phyloP scores from a whole-genome alignment of 2,888 invertebrate genomes.

The Phortica okadai region DNA sequence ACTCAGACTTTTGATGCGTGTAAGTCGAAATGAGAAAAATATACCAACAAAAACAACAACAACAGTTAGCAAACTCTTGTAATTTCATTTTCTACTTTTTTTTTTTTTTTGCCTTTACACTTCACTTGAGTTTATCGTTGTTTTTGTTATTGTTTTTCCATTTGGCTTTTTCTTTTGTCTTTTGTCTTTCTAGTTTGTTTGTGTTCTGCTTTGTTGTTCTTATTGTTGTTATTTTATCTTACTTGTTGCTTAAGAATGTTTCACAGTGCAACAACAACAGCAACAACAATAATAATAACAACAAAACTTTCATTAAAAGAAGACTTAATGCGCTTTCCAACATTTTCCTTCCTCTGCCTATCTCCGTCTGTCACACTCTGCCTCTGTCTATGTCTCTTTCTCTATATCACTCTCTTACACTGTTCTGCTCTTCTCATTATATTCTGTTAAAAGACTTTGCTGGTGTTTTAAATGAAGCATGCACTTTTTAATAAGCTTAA shows the following conservation, averaged over 20 bases:
- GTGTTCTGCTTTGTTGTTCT: neutral
- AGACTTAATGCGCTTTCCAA: no score
- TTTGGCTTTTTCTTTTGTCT: constrained; percentile 19
- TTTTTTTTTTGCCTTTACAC: neutral
- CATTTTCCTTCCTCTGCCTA: no score
- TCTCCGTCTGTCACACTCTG: neutral
- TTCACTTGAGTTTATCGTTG: no score
- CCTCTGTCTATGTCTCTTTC: neutral
- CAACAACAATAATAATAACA: neutral
- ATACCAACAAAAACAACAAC: constrained; percentile 27
- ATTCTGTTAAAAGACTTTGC: neutral
- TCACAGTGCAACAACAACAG: no score
- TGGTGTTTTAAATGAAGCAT: neutral
- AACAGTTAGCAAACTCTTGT: no score
- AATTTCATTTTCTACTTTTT: neutral
- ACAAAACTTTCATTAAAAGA: neutral
- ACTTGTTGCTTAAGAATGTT: neutral
- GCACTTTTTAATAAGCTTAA: neutral
- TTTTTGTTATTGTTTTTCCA: neutral
- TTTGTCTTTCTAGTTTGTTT: constrained; percentile 17
- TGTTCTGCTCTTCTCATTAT: neutral
- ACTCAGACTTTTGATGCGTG: no score
- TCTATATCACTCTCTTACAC: no score
- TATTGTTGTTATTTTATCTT: constrained; percentile 22
- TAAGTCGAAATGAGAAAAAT: no score